A percentile compares a stretch with the other conserved stretches of the same genome.
These are phyloP conservation scores for Brachyalestes nurse DNA, from an alignment of 2,797 vertebrate species.

Conservation along the genomic window DNA sequence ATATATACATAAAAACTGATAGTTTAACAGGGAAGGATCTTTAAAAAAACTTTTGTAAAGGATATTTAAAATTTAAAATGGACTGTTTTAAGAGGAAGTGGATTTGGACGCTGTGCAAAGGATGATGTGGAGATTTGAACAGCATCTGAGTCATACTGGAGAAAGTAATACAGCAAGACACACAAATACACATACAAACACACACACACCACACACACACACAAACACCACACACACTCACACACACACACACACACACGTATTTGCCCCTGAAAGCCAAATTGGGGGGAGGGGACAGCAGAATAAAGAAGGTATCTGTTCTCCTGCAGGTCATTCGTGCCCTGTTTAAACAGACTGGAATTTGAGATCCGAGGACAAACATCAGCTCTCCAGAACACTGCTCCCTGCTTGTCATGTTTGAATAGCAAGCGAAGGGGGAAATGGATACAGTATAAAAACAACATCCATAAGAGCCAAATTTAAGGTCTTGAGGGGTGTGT, in stretches of 20 bases:
- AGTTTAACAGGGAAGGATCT: no score
- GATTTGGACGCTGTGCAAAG: slow-evolving; percentile 80
- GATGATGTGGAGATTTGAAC: slow-evolving; percentile 85
- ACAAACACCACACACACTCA: slow-evolving; percentile 22
- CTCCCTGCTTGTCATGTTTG: slow-evolving; percentile 69
- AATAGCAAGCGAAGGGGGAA: slow-evolving; percentile 65
- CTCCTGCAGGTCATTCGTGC: slow-evolving; percentile 76
- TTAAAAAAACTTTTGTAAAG: no score
- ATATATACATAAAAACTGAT: no score
- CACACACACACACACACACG: slow-evolving; percentile 16
- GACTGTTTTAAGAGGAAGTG: slow-evolving; percentile 82
- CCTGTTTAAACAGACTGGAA: slow-evolving; percentile 78
- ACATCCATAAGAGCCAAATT: slow-evolving; percentile 65
- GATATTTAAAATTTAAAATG: no score
- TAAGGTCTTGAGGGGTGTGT: slow-evolving; percentile 46
- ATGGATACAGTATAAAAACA: slow-evolving; percentile 71
- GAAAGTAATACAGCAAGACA: slow-evolving; percentile 29
- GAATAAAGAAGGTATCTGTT: slow-evolving; percentile 81
- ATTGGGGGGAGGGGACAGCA: slow-evolving; percentile 43
- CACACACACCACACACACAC: neutral
- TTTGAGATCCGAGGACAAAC: slow-evolving; percentile 81
- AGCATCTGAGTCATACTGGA: slow-evolving; percentile 78
- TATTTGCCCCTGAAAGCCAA: slow-evolving; percentile 74
- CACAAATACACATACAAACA: neutral
- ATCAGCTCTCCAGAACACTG: slow-evolving; percentile 70